Base-by-base conservation (phyloP, 2,797 vertebrate genomes). In the Triplophysa bombifrons region DNA sequence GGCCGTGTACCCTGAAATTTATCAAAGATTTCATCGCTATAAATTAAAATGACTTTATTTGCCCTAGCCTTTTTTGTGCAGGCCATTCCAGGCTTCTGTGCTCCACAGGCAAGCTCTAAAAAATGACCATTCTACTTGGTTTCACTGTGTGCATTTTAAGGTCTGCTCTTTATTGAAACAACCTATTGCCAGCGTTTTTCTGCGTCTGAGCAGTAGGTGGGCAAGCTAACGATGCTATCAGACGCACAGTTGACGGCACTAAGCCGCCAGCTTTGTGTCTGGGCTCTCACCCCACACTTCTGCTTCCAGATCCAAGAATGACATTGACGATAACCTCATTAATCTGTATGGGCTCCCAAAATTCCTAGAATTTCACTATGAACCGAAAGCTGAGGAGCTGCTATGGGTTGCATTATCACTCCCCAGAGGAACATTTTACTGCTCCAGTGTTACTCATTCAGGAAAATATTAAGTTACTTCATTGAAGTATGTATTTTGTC, bases 301-400 rank as follows among this genome's bases (percentile, higher is more conserved):
- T 14, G 68, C 68, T 78, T 68, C 58, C 76, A 78, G 76, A 71
- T 63, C 68, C 48, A 16, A 70, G 56, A 53, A 22, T 64, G 67
- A 78, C 76, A 68, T 78, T 78, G 46, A 78, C 19, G 70, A 78
- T 78, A 68, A 71, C 76, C 76, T 78, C 58, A 78, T 78, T 78
- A 72, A 78, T 78, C 76, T 53, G 58, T 61, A 78, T 72, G 68
- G 64, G 76, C 76, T 72, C 1, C 0, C 27, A 44, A 64, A 78
- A 63, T 64, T 72, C 58, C 46, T 71, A 10, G 16, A 53, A 78
- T 71, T 72, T 78, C 8, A 53, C 9, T n/a, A 41, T 27, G 68
- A 38, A 48, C 67, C 19, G 20, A 34, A 70, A 71, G 30, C 46
- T 22, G 19, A 64, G 48, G 61, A 46, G 46, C 56, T 69, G 55